phyloP scores from a whole-genome alignment of 2,888 invertebrate species.

The Eilema griseolum region DNA sequence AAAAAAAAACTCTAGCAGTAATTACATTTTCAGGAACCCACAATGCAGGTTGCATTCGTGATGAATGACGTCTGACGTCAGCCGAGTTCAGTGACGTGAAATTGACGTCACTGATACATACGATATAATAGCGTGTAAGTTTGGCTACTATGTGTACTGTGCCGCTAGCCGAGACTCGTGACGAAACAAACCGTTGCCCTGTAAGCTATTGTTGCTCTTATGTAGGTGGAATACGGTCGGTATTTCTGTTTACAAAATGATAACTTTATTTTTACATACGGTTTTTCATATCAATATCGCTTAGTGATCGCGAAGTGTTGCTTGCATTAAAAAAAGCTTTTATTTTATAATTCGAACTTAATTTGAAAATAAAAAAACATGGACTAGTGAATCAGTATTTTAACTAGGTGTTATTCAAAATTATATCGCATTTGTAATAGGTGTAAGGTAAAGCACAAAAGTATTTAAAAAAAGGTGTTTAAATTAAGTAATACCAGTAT shows the following conservation, averaged over 20 bases:
- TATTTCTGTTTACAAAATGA: conserved; percentile 36
- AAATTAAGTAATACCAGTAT: conserved; percentile 70
- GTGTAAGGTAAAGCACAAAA: conserved; percentile 79
- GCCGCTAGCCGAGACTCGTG: conserved; percentile 15
- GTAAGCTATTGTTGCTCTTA: conserved; percentile 71
- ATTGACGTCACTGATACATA: conserved; percentile 30
- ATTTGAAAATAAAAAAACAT: conserved; percentile 44
- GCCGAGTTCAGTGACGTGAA: conserved; percentile 58
- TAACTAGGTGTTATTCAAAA: conserved; percentile 65
- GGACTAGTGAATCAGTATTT: conserved; percentile 70
- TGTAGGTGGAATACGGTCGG: conserved; percentile 57
- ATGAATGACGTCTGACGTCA: conserved; percentile 83
- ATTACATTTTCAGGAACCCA: conserved; percentile 72
- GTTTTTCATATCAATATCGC: conserved; percentile 74
- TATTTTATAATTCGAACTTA: conserved; percentile 34
- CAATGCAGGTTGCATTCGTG: conserved; percentile 86
- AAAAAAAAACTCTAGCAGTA: not conserved
- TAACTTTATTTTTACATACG: conserved; percentile 64
- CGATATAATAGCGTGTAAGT: conserved; percentile 56
- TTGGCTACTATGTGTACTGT: conserved; percentile 53
- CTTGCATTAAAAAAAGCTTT: conserved; percentile 65
- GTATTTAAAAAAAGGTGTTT: conserved; percentile 74
- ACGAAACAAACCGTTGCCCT: conserved; percentile 32
- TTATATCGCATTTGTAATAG: conserved; percentile 69
- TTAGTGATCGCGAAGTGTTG: conserved; percentile 63